Evolutionary conservation across 2,113 vertebrate genomes (phyloP).

Genomic region (Nannospalax galili): DNA sequence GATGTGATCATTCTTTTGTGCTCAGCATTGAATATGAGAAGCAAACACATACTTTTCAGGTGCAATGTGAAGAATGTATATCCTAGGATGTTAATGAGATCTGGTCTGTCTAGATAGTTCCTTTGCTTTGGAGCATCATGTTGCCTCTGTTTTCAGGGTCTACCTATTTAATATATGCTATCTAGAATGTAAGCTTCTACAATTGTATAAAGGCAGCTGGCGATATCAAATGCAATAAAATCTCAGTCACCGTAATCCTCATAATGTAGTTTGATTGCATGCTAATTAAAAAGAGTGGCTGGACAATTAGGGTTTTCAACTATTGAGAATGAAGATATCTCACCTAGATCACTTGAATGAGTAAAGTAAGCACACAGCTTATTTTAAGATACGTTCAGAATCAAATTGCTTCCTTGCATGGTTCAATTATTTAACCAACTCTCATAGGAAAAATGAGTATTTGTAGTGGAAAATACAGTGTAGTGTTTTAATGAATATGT

Average conservation of each 20-base stretch:
- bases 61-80: background rate
- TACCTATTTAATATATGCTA: background rate
- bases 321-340: slow-evolving; percentile 19
- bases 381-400: slow-evolving; percentile 51
- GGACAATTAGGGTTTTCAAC: background rate
- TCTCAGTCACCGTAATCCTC: slow-evolving; percentile 22
- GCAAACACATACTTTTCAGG: background rate
- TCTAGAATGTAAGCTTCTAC: background rate
- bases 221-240: slow-evolving; percentile 33
- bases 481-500: background rate
- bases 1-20: background rate
- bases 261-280: slow-evolving; percentile 42
- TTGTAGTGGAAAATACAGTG: background rate
- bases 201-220: slow-evolving; percentile 28
- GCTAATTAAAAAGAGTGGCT: slow-evolving; percentile 49
- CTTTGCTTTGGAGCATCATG: background rate
- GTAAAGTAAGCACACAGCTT: slow-evolving; percentile 43
- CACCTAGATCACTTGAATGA: slow-evolving; percentile 48
- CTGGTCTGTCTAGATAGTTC: background rate
- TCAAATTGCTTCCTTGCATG: background rate
- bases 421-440: slow-evolving; percentile 31
- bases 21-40: background rate
- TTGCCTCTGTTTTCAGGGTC: background rate
- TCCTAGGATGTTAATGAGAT: background rate
- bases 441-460: slow-evolving; percentile 5